Evolutionary conservation across 2,113 vertebrate genomes (phyloP), one percentile per base, ranked within the genome.

Genomic region (Tetrax tetrax): DNA sequence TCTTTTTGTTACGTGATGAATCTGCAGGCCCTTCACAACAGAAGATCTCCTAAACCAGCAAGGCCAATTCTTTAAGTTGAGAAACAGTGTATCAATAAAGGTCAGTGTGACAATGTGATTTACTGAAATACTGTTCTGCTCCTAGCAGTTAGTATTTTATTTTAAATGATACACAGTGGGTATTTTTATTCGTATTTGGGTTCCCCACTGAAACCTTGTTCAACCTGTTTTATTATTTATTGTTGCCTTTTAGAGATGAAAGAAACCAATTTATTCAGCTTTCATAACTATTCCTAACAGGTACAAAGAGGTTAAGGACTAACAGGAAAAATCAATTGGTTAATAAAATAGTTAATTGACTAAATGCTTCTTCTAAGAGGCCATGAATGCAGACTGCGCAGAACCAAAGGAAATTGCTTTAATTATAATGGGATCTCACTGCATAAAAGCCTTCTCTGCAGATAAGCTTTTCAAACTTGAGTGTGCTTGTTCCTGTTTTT

Each of bases 261-360:
- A 98, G 91, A 93, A 96, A 80, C 72, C 91, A 95, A 97, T 98
- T 98, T 98, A 97, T 98, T 98, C 68, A 43, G 92, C 89, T 97
- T 97, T 96, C 94, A 70, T 93, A 95, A 96, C 93, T 74, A 96
- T 97, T 97, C 94, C 92, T 94, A 96, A 85, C 95, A 93, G 63
- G 87, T 94, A 97, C 91, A 94, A 95, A 93, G 89, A 98, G 85
- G 90, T 90, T 97, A 92, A 95, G 92, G 94, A 91, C 95, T 97
- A 97, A 83, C 87, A 95, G 89, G 91, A 95, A 97, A 97, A 98
- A 98, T 98, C 98, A 98, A 98, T 97, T 96, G 91, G 97, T 97
- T 98, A 98, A 98, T 98, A 98, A 98, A 98, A 98, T 97, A 97
- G 96, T 97, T 98, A 98, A 98, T 98, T 98, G 98, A 98, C 97